Percentiles rank a stretch among this genome's conserved stretches.
phyloP scores from a whole-genome alignment of 2,113 vertebrate species.

The Nyctereutes procyonoides region DNA sequence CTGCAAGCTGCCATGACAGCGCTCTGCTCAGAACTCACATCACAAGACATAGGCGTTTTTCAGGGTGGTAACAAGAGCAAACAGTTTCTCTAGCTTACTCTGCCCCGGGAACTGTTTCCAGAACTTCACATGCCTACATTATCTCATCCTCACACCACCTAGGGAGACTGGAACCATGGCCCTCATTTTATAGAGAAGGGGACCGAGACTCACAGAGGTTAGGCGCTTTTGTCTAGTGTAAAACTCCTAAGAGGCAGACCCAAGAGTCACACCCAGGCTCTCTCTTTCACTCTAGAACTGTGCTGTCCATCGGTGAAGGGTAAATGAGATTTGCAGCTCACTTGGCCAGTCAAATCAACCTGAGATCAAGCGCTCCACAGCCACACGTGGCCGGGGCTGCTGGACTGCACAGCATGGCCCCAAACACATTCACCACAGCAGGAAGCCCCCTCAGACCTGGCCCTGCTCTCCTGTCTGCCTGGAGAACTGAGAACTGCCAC shows the following conservation, averaged over 20 bases:
- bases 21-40: not conserved
- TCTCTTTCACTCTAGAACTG: not conserved
- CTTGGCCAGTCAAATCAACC: not conserved
- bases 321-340: not conserved
- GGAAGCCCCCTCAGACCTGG: not conserved
- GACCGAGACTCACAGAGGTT: not conserved
- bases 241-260: not conserved
- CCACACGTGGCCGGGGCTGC: not conserved
- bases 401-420: fast-evolving
- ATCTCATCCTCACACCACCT: not conserved
- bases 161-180: not conserved
- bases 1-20: not conserved
- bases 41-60: not conserved
- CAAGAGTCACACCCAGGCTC: not conserved
- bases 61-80: not conserved
- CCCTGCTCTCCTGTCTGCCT: too few relatives aligned
- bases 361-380: too few relatives aligned
- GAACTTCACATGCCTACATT: not conserved
- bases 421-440: fast-evolving
- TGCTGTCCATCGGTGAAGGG: not conserved
- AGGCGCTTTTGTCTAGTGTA: not conserved
- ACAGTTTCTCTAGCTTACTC: not conserved
- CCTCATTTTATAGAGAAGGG: not conserved
- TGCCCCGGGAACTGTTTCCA: too few relatives aligned
- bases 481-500: fast-evolving